Evolutionary conservation across 1,140 invertebrate genomes (phyloP).

Genomic region (Eurosta solidaginis): DNA sequence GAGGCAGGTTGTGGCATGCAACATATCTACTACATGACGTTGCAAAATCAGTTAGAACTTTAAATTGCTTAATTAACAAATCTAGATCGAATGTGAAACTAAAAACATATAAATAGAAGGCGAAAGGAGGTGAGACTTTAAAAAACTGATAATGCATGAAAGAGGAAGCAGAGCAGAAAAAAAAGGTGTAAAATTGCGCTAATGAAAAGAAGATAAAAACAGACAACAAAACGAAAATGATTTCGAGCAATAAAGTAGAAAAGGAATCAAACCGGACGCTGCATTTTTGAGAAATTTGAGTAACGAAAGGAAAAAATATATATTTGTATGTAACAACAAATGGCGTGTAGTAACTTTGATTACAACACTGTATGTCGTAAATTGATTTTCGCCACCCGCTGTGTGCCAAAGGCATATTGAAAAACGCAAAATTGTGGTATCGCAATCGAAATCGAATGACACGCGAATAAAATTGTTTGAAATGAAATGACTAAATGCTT

Average conservation of each 20-base stretch:
- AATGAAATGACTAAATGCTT: background rate
- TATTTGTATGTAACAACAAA: too few species aligned
- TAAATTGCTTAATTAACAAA: conserved; percentile 28
- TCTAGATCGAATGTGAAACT: background rate
- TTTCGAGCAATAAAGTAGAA: background rate
- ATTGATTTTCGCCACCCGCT: conserved; percentile 26
- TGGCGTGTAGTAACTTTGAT: conserved; percentile 16
- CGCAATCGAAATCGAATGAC: background rate
- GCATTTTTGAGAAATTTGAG: background rate
- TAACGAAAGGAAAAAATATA: background rate
- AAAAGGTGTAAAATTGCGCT: too few species aligned
- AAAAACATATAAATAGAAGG: background rate
- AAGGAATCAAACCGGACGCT: background rate
- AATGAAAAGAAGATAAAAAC: too few species aligned
- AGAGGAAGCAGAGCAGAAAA: background rate
- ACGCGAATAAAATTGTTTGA: background rate
- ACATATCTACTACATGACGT: too few species aligned
- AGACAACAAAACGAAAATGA: background rate
- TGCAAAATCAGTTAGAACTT: conserved; percentile 26
- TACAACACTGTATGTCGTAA: background rate
- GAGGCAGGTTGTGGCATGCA: background rate
- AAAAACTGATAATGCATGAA: background rate
- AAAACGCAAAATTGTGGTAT: background rate
- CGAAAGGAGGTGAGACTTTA: background rate
- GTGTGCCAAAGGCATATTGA: background rate